These are phyloP conservation scores for Columba livia DNA, from an alignment of 2,113 vertebrate genomes.

Conservation along the genomic window DNA sequence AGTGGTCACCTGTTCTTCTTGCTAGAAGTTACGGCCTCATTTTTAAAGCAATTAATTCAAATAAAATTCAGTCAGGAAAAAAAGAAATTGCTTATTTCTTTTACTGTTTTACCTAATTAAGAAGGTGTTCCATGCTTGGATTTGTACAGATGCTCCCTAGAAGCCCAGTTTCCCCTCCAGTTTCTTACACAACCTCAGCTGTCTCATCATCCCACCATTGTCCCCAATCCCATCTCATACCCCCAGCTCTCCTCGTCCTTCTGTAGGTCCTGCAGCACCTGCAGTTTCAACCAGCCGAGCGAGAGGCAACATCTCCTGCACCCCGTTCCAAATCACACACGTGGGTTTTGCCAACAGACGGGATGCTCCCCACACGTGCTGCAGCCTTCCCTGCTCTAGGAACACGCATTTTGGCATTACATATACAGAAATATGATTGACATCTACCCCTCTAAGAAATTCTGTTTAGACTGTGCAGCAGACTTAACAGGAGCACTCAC, in stretches of 20 bases:
- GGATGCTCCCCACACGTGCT: background rate
- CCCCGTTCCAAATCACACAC: background rate
- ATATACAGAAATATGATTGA: background rate
- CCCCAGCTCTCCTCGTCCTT: background rate
- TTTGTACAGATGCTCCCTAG: background rate
- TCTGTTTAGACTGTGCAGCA: background rate
- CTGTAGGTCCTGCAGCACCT: background rate
- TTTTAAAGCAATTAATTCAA: background rate
- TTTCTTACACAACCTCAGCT: background rate
- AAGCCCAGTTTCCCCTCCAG: background rate
- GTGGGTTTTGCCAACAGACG: fast-evolving
- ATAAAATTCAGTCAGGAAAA: background rate
- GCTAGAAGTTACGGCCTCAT: background rate
- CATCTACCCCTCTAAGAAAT: background rate
- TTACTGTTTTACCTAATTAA: background rate
- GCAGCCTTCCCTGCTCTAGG: background rate
- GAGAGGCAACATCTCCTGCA: background rate
- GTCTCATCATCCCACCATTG: background rate
- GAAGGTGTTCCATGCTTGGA: background rate
- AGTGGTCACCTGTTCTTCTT: background rate
- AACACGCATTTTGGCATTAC: background rate
- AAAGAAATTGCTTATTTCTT: background rate
- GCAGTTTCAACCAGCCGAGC: background rate
- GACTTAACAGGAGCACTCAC: background rate
- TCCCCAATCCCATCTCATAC: background rate